These are phyloP conservation scores for Phalloptychus januarius DNA, from an alignment of 2,797 vertebrate species.

Conservation along the genomic window DNA sequence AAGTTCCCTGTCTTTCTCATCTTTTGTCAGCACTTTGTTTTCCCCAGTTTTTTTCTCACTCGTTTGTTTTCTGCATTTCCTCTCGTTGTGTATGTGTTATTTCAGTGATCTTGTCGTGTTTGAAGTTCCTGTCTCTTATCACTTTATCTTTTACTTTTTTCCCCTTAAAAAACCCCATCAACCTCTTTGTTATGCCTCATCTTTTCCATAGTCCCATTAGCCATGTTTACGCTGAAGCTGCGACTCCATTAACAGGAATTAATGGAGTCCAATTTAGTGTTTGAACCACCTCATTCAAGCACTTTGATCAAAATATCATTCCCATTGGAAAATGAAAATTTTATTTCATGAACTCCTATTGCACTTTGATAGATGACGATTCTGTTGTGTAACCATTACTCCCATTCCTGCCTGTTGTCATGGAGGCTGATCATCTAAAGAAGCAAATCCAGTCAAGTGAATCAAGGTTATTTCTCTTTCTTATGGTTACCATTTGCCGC, in stretches of 20 bases:
- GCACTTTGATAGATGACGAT: conserved; percentile 16
- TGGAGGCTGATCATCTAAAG: not conserved
- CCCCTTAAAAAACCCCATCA: not conserved
- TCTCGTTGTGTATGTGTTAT: not conserved
- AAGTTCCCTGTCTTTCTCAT: conserved; percentile 3
- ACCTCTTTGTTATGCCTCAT: not conserved
- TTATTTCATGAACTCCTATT: conserved; percentile 25
- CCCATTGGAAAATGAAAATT: conserved; percentile 21
- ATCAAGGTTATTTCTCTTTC: not conserved
- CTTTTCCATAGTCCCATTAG: not conserved
- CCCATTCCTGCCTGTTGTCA: conserved; percentile 13
- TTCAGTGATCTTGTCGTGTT: conserved; percentile 1
- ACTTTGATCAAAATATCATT: conserved; percentile 21
- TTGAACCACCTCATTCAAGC: conserved; percentile 24
- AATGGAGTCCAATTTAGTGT: conserved; percentile 28
- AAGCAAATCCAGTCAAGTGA: not conserved
- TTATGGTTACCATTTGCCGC: not conserved
- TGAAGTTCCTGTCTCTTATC: conserved; percentile 18
- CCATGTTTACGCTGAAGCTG: conserved; percentile 22
- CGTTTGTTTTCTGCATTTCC: conserved; percentile 4
- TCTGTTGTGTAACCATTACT: conserved; percentile 21
- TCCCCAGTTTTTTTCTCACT: not conserved
- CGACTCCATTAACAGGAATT: conserved; percentile 24
- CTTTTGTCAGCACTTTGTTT: not conserved
- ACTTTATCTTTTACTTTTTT: not conserved